Conservation (phyloP, 2,888 invertebrate species). For the Augiades crinisus region DNA sequence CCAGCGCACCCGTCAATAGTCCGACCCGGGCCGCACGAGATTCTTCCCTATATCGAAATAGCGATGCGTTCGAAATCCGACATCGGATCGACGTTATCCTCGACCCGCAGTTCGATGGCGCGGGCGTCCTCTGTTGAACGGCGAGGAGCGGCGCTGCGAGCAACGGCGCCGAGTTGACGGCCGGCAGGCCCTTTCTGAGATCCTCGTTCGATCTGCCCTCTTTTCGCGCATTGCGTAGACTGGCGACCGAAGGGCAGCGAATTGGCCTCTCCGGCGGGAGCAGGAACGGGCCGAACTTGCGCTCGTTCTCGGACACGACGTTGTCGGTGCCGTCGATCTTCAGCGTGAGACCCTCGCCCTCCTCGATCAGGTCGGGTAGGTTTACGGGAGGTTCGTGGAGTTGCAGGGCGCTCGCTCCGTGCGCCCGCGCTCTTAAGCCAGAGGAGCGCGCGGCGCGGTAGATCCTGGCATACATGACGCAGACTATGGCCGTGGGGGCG, state of each 20-base stretch:
- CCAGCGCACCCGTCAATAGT: constrained; percentile 84
- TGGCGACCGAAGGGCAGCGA: constrained; percentile 72
- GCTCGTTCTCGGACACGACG: constrained; percentile 46
- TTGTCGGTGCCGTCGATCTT: constrained; percentile 64
- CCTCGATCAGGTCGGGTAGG: constrained; percentile 65
- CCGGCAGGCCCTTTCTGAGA: constrained; percentile 64
- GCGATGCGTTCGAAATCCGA: constrained; percentile 91
- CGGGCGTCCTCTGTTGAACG: constrained; percentile 62
- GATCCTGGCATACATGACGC: constrained; percentile 88
- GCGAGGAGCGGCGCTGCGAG: constrained; percentile 64
- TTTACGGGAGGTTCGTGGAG: constrained; percentile 68
- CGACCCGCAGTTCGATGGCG: constrained; percentile 73
- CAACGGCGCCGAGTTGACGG: constrained; percentile 77
- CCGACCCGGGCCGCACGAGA: constrained; percentile 92
- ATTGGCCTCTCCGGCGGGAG: constrained; percentile 68
- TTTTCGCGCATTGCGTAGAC: constrained; percentile 63
- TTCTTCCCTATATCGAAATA: constrained; percentile 93
- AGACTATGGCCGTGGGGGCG: constrained; percentile 82
- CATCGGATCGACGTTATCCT: constrained; percentile 88
- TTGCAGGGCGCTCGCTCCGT: constrained; percentile 76
- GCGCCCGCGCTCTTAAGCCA: constrained; percentile 72
- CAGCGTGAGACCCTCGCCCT: constrained; percentile 68
- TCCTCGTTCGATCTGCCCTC: constrained; percentile 67
- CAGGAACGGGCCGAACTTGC: constrained; percentile 70
- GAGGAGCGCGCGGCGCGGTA: constrained; percentile 89